phyloP scores from a whole-genome alignment of 2,888 invertebrate species.

The Candidula unifasciata region DNA sequence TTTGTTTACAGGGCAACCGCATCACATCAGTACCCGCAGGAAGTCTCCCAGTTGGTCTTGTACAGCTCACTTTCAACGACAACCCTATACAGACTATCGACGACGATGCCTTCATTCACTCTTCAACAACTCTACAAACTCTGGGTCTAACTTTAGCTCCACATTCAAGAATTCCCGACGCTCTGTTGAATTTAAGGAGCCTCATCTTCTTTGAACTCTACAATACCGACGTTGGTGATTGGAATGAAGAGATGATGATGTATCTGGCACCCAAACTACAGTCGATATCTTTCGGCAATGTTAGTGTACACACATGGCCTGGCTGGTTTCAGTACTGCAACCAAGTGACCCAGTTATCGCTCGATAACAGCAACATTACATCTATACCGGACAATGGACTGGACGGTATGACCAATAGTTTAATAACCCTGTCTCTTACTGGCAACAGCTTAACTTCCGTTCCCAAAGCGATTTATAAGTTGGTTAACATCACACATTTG shows the following conservation, averaged over 20 bases:
- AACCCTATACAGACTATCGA: not conserved
- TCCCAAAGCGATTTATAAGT: not conserved
- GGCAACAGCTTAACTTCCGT: not conserved
- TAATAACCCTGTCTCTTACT: not conserved
- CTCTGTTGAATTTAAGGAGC: not conserved
- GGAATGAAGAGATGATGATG: not conserved
- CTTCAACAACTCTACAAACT: not conserved
- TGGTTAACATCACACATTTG: not conserved
- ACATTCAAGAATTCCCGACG: not conserved
- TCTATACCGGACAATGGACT: not conserved
- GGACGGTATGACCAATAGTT: not conserved
- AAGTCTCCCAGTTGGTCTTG: not conserved
- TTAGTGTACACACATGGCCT: not conserved
- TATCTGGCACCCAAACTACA: not conserved
- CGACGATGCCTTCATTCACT: not conserved
- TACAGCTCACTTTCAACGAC: not conserved
- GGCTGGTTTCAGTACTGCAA: not conserved
- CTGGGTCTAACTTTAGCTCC: not conserved
- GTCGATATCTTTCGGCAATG: not conserved
- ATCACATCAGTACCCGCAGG: not conserved
- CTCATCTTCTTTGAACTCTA: not conserved
- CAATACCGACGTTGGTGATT: not conserved
- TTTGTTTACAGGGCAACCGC: too few relatives aligned
- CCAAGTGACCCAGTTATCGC: not conserved
- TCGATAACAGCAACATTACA: not conserved